phyloP scores from a whole-genome alignment of 37 sponge, comb jelly and placozoan genomes.

The Chondrosia reniformis region DNA sequence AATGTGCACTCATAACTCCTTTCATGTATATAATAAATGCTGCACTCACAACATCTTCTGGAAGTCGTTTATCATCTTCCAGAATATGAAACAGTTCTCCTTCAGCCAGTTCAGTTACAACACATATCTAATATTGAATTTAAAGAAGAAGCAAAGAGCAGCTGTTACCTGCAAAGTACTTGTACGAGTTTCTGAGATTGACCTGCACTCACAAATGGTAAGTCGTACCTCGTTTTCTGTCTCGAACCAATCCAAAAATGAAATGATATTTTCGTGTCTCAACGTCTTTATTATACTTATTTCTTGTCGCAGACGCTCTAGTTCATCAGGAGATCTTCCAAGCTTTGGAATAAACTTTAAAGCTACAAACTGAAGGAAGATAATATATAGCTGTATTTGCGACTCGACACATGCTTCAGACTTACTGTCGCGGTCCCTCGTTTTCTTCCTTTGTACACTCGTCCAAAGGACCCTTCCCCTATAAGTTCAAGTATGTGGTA shows the following conservation, averaged over 20 bases:
- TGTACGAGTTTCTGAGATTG: too few species aligned
- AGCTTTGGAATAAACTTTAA: slow-evolving; percentile 93
- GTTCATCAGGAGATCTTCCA: slow-evolving; percentile 63
- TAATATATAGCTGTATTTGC: too few species aligned
- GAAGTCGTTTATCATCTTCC: slow-evolving; percentile 79
- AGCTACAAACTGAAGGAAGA: slow-evolving; percentile 56
- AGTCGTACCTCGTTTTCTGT: slow-evolving; percentile 71
- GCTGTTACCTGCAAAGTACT: too few species aligned
- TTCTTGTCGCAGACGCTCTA: slow-evolving; percentile 69
- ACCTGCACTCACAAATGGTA: too few species aligned
- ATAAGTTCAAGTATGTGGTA: slow-evolving; percentile 82
- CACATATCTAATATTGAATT: slow-evolving; percentile 69
- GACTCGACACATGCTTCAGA: background rate
- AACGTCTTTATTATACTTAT: slow-evolving; percentile 81
- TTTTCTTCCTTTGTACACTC: slow-evolving; percentile 84
- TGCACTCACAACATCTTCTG: slow-evolving; percentile 41
- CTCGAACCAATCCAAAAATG: slow-evolving; percentile 86
- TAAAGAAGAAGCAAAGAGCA: too few species aligned
- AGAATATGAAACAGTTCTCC: slow-evolving; percentile 92
- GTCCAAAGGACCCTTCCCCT: slow-evolving; percentile 94
- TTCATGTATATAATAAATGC: too few species aligned
- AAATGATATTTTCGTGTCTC: slow-evolving; percentile 76
- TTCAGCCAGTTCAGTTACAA: slow-evolving; percentile 93
- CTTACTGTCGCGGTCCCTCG: slow-evolving; percentile 56
- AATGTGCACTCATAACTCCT: too few species aligned